A percentile compares a stretch with the other conserved stretches of the same genome.
Conservation (phyloP, 2,797 vertebrate genomes). For the Cossypha heuglini region DNA sequence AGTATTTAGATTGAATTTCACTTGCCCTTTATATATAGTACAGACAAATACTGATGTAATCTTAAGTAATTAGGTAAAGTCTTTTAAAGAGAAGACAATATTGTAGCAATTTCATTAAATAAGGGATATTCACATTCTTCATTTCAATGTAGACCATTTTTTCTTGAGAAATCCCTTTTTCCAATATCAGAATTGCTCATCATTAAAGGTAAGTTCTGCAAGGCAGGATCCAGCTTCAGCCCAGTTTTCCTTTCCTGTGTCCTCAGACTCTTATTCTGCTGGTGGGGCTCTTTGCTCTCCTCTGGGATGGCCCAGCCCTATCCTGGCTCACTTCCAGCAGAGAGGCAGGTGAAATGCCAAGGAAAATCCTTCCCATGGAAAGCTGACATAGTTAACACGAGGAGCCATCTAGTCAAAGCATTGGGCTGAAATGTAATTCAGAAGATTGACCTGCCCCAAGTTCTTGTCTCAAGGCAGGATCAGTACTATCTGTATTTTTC, state of each 20-base stretch:
- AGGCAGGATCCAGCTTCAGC: not conserved
- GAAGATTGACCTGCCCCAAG: not conserved
- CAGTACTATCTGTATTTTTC: not conserved
- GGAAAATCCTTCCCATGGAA: not conserved
- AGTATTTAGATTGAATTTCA: not conserved
- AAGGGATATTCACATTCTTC: not conserved
- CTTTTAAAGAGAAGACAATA: not conserved
- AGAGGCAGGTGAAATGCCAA: fast-evolving
- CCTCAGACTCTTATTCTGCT: not conserved
- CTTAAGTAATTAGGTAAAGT: not conserved
- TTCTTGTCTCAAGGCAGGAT: not conserved
- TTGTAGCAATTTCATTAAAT: not conserved
- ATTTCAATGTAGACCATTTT: not conserved
- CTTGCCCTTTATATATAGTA: not conserved
- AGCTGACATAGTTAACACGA: not conserved
- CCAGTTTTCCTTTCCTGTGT: not conserved
- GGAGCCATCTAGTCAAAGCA: not conserved
- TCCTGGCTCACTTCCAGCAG: not conserved
- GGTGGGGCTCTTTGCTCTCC: not conserved
- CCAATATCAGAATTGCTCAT: not conserved
- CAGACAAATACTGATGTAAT: not conserved
- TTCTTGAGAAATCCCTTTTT: not conserved
- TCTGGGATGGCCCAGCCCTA: too few species aligned
- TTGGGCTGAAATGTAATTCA: not conserved
- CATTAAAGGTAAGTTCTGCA: not conserved